These are phyloP conservation scores for Lamellibrachia columna DNA, from an alignment of 2,888 invertebrate genomes.

Conservation along the genomic window DNA sequence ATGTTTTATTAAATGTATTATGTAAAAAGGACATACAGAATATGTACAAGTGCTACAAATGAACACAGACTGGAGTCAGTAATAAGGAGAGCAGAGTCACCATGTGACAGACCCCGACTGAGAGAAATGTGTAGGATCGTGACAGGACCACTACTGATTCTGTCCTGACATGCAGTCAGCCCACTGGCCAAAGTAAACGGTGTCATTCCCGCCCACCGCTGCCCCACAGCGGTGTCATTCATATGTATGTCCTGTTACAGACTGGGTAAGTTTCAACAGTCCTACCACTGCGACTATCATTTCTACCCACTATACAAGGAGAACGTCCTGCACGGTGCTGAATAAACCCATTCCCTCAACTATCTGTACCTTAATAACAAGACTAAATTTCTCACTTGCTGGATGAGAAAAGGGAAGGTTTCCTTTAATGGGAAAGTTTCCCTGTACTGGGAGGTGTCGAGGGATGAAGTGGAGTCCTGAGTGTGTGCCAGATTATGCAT, in stretches of 20 bases:
- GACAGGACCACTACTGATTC: neutral
- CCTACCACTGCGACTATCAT: too few species aligned
- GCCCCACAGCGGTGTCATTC: neutral
- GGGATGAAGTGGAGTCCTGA: neutral
- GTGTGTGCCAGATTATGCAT: slow-evolving; percentile 37
- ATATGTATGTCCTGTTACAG: neutral
- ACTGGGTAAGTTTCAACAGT: too few species aligned
- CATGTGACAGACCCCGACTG: neutral
- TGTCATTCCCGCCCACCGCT: neutral
- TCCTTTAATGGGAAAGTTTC: neutral
- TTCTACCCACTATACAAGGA: too few species aligned
- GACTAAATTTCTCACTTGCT: neutral
- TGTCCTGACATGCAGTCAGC: neutral
- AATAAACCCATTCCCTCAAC: neutral
- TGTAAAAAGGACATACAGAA: too few species aligned
- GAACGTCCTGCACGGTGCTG: neutral
- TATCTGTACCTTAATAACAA: neutral
- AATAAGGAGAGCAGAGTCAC: neutral
- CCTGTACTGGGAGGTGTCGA: neutral
- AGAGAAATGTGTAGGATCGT: neutral
- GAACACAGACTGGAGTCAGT: neutral
- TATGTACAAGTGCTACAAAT: neutral
- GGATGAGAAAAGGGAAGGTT: neutral
- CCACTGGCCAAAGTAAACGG: neutral
- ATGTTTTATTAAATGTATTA: neutral